Percentiles rank a stretch among this genome's conserved stretches.
These are phyloP conservation scores for Glareola pratincola DNA, from an alignment of 2,113 vertebrate genomes.

Conservation along the genomic window DNA sequence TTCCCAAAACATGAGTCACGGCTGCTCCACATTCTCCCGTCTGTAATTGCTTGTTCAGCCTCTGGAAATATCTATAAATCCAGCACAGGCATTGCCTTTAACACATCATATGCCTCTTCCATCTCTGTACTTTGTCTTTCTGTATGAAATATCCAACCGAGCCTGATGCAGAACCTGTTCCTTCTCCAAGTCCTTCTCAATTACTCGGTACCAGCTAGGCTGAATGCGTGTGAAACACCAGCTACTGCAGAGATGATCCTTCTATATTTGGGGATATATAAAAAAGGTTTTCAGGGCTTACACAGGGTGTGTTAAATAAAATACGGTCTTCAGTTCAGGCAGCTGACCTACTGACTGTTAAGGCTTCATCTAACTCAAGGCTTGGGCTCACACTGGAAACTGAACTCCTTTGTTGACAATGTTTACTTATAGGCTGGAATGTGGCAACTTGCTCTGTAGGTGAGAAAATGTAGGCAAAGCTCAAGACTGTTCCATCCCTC, in stretches of 20 bases:
- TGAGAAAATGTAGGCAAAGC: not conserved
- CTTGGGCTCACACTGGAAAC: not conserved
- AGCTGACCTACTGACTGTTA: not conserved
- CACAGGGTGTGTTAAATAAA: not conserved
- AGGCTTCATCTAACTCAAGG: not conserved
- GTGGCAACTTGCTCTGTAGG: not conserved
- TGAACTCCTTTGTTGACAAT: rapidly evolving
- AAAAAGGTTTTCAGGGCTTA: not conserved
- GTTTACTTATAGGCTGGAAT: not conserved
- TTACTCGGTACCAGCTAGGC: not conserved
- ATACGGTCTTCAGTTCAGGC: not conserved
- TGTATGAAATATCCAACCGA: not conserved
- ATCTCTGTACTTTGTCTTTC: not conserved
- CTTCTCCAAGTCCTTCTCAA: not conserved
- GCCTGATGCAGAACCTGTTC: not conserved
- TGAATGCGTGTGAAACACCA: not conserved
- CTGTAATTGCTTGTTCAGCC: not conserved
- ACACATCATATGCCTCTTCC: not conserved
- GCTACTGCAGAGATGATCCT: not conserved
- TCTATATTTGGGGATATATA: not conserved
- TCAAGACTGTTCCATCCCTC: not conserved
- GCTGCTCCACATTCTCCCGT: not conserved
- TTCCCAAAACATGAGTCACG: not conserved
- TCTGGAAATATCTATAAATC: not conserved
- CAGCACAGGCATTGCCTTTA: not conserved